Evolutionary conservation across 2,113 vertebrate species (phyloP).

Genomic region (Rousettus leschenaultii): DNA sequence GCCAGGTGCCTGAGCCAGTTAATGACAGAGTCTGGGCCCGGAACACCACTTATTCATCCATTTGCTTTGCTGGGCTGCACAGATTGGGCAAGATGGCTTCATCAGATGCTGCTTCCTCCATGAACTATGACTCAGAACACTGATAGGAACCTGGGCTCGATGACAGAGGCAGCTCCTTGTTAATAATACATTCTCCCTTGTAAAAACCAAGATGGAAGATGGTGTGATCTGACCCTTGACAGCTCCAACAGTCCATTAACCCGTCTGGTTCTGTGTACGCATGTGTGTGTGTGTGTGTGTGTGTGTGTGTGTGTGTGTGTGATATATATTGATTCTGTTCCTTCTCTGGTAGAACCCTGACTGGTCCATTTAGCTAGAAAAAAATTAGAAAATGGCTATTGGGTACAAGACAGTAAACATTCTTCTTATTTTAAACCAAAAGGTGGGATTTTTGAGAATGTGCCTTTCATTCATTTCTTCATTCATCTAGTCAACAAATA

Average conservation of each 20-base stretch:
- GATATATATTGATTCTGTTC: not conserved
- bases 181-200: not conserved
- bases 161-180: not conserved
- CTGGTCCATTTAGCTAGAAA: not conserved
- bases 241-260: not conserved
- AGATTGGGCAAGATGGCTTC: not conserved
- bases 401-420: not conserved
- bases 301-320: not conserved
- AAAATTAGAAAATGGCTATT: not conserved
- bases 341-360: not conserved
- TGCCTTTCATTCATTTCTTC: not conserved
- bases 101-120: not conserved
- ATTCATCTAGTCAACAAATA: not conserved
- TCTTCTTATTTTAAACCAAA: not conserved
- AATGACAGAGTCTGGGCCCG: not conserved
- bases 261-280: fast-evolving
- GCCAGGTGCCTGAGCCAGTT: not conserved
- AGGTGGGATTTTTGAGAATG: not conserved
- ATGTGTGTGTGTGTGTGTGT: no score
- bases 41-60: not conserved
- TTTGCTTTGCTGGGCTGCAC: not conserved
- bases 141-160: not conserved
- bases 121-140: not conserved
- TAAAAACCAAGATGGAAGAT: not conserved
- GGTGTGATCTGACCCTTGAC: not conserved